Evolutionary conservation across 2,888 invertebrate genomes (phyloP), one percentile per base, ranked within the genome.

Genomic region (Sinodicranocentrus sp.): DNA sequence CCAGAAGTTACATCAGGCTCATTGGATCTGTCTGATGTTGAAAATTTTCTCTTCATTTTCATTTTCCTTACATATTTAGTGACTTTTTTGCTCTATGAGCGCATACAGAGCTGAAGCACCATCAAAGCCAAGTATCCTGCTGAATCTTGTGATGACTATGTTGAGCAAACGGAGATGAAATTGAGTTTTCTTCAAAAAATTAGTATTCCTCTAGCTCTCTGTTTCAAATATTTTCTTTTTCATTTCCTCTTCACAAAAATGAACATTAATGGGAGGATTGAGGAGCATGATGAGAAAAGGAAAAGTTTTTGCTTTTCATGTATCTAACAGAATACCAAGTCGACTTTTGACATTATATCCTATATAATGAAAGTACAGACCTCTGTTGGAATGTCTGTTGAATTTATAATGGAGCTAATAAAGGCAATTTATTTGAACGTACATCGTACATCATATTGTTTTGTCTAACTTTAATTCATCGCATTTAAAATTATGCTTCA

Each of bases 221-320:
- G 76, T 67, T 68, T 68, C 57, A 78, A 61, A 78, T 78, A 78
- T 78, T 78, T 78, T 78, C 78, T 70, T 78, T 78, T 70, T 78
- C 78, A 78, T 78, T 78, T 78, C 78, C 78, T 78, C 19, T 59
- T 70, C 44, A 68, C 43, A 78, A 78, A 78, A 78, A 70, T 78
- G 70, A 78, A 78, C 61, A 44, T 70, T 78, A 78, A 78, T 78
- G 78, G 78, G 61, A 70, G 70, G 78, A 78, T 70, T 78, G 70
- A 70, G 78, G 70, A 57, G 48, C 28, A 48, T 48, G 2, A 48
- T 6, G 57, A 25, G 19, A 15, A n/a, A 19, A 39, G 2, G 57
- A 57, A 21, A 25, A 25, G 57, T 57, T 57, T 57, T 72, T n/a
- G n/a, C n/a, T n/a, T n/a, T n/a, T n/a, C n/a, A n/a, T n/a, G n/a